Conservation (phyloP, 2,888 invertebrate species). For the Herminia tarsipennalis region DNA sequence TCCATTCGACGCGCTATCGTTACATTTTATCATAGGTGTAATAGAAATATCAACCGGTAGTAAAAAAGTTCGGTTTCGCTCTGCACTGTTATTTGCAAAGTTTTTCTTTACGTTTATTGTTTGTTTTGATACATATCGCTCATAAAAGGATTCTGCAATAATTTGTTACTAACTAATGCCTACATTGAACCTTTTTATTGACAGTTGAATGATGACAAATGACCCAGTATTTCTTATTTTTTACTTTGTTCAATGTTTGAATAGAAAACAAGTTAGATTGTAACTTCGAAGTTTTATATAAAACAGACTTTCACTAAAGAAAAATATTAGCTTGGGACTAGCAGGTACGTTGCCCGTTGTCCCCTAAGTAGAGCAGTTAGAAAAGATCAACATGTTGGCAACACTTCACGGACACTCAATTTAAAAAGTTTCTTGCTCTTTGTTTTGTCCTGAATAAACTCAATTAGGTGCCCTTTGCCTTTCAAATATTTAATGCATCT, state of each 20-base stretch:
- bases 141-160: conserved; percentile 48
- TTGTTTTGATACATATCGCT: conserved; percentile 63
- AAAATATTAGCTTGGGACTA: conserved; percentile 75
- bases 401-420: conserved; percentile 84
- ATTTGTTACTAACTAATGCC: conserved; percentile 21
- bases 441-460: conserved; percentile 86
- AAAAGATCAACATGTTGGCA: conserved; percentile 84
- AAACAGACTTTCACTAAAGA: conserved; percentile 60
- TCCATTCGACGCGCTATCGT: conserved; percentile 57
- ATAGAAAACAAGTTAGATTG: conserved; percentile 22
- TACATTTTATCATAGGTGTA: conserved; percentile 84
- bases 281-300: conserved; percentile 35
- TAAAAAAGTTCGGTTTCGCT: conserved; percentile 72
- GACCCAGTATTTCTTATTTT: too few species aligned
- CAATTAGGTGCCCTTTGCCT: conserved; percentile 82
- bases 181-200: conserved; percentile 17
- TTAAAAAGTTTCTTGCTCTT: conserved; percentile 82
- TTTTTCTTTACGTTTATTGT: conserved; percentile 67
- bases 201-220: too few species aligned
- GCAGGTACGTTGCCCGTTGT: conserved; percentile 50
- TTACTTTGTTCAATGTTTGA: conserved; percentile 9
- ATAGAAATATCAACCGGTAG: conserved; percentile 73
- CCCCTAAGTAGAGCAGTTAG: conserved; percentile 55
- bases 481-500: conserved; percentile 71
- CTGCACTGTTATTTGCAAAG: conserved; percentile 65